These are phyloP conservation scores for Tetropium fuscum DNA, from an alignment of 2,888 invertebrate species.

Conservation along the genomic window DNA sequence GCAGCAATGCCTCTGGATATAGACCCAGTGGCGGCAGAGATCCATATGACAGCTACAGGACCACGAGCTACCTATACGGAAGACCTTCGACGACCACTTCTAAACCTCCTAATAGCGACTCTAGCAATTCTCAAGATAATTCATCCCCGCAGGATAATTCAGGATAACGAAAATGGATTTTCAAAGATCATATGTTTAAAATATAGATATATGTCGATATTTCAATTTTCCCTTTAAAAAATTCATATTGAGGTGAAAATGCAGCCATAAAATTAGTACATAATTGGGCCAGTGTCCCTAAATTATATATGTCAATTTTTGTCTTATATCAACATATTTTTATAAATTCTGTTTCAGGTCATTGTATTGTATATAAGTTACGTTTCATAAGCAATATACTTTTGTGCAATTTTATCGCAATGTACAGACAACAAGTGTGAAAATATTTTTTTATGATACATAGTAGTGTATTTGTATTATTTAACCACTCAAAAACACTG, in stretches of 20 bases:
- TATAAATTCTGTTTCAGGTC: too few species aligned
- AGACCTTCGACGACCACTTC: slow-evolving; percentile 66
- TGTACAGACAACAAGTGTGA: slow-evolving; percentile 7
- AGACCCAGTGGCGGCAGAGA: slow-evolving; percentile 55
- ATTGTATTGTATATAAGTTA: slow-evolving; percentile 23
- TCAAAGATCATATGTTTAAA: too few species aligned
- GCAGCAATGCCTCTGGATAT: too few species aligned
- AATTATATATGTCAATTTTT: too few species aligned
- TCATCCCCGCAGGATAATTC: slow-evolving; percentile 52
- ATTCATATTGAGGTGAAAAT: too few species aligned
- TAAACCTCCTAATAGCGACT: slow-evolving; percentile 59
- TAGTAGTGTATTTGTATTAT: slow-evolving; percentile 4
- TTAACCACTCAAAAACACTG: slow-evolving; percentile 20
- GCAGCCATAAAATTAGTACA: too few species aligned
- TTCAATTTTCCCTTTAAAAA: too few species aligned
- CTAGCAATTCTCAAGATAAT: slow-evolving; percentile 64
- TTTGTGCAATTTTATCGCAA: slow-evolving; percentile 15
- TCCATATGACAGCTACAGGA: slow-evolving; percentile 59
- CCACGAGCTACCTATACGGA: slow-evolving; percentile 71
- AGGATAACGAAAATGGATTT: slow-evolving; percentile 40
- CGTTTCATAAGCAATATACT: slow-evolving; percentile 15
- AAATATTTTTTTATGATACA: too few species aligned
- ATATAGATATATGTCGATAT: too few species aligned
- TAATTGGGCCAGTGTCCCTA: too few species aligned
- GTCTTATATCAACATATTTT: too few species aligned